Evolutionary conservation across 2,113 vertebrate genomes (phyloP).

Genomic region (Percopsis transmontana): DNA sequence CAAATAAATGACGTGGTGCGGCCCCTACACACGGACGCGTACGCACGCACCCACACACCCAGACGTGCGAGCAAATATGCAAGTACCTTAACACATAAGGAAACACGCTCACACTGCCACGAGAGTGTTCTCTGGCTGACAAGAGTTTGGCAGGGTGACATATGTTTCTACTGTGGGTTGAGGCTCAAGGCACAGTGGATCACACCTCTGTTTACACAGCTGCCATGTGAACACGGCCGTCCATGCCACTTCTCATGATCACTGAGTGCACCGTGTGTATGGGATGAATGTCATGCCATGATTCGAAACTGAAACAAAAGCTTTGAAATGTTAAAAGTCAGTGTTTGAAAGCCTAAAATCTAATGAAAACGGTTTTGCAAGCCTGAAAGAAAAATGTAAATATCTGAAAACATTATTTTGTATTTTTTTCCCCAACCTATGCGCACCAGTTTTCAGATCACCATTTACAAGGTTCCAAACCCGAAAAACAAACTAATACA

Average conservation of each 20-base stretch:
- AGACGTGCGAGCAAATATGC: background rate
- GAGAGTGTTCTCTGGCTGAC: conserved; percentile 3
- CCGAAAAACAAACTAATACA: too few relatives aligned
- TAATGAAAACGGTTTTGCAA: too few relatives aligned
- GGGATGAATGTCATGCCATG: too few relatives aligned
- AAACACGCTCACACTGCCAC: background rate
- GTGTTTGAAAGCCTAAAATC: too few relatives aligned
- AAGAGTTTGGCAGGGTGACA: background rate
- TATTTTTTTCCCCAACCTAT: too few relatives aligned
- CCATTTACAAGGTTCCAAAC: too few relatives aligned
- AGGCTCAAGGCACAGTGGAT: background rate
- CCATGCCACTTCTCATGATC: background rate
- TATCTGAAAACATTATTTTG: too few relatives aligned
- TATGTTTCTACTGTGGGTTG: background rate
- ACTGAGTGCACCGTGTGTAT: background rate
- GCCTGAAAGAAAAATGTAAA: too few relatives aligned
- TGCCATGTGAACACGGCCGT: background rate
- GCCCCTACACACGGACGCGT: background rate
- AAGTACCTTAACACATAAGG: too few relatives aligned
- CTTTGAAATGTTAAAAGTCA: too few relatives aligned
- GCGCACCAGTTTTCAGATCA: too few relatives aligned
- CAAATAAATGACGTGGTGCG: background rate
- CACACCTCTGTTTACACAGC: conserved; percentile 10
- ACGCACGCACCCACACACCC: background rate
- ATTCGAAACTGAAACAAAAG: too few relatives aligned